Conservation (phyloP, 2,797 vertebrate genomes). For the Sebastes minor region DNA sequence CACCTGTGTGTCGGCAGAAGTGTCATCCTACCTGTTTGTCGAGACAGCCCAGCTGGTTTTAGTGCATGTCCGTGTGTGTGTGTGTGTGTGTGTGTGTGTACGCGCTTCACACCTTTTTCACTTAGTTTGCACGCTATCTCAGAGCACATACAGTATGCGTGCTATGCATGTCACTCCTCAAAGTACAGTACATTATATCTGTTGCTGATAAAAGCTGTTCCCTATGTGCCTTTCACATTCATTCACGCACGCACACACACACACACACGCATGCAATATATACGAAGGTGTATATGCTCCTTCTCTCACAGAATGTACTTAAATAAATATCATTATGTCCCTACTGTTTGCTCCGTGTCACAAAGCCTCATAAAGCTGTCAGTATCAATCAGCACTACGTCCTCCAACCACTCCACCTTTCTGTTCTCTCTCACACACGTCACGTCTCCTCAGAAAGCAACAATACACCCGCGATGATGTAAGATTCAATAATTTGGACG, state of each 20-base stretch:
- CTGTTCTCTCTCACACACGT: slow-evolving; percentile 5
- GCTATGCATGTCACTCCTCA: slow-evolving; percentile 38
- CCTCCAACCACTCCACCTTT: slow-evolving; percentile 32
- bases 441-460: neutral
- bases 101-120: neutral
- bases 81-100: slow-evolving; percentile 13
- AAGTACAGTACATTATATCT: slow-evolving; percentile 25
- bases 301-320: slow-evolving; percentile 34
- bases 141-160: slow-evolving; percentile 18
- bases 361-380: slow-evolving; percentile 57
- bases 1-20: slow-evolving; percentile 2
- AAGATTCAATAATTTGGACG: neutral
- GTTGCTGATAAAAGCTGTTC: slow-evolving; percentile 48
- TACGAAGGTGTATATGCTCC: slow-evolving; percentile 9
- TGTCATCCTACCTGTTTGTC: slow-evolving; percentile 44
- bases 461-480: neutral
- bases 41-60: slow-evolving; percentile 7
- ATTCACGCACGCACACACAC: neutral
- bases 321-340: slow-evolving; percentile 61
- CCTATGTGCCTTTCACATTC: neutral
- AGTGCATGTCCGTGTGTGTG: neutral
- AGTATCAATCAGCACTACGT: slow-evolving; percentile 47
- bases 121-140: slow-evolving; percentile 25
- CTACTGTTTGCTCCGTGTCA: slow-evolving; percentile 53
- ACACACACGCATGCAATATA: neutral